Percentiles rank a stretch among this genome's conserved stretches.
phyloP scores from a whole-genome alignment of 2,113 vertebrate genomes.

The Dasyurus viverrinus region DNA sequence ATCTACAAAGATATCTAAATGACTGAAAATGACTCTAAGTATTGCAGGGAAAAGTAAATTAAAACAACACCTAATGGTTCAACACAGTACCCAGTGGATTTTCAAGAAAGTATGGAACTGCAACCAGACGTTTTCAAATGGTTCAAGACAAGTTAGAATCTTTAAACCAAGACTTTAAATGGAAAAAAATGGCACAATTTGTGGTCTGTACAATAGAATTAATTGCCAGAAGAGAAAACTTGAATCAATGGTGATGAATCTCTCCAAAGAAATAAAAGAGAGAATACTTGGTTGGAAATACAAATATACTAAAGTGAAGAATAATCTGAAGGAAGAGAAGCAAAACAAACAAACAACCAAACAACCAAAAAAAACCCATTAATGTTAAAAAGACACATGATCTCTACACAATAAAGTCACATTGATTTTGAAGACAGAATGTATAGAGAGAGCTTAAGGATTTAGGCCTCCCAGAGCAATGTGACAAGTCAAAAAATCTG shows the following conservation, averaged over 20 bases:
- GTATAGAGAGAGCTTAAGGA: not conserved
- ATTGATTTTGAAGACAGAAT: not conserved
- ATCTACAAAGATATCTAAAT: not conserved
- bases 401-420: not conserved
- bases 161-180: not conserved
- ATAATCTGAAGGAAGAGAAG: not conserved
- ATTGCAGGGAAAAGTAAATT: not conserved
- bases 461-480: not conserved
- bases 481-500: not conserved
- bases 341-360: too few relatives aligned
- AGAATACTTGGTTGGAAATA: not conserved
- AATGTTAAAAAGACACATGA: not conserved
- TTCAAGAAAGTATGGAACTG: not conserved
- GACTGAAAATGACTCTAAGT: not conserved
- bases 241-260: not conserved
- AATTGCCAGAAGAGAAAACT: not conserved
- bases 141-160: not conserved
- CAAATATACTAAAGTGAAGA: not conserved
- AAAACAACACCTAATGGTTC: not conserved
- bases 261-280: not conserved
- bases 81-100: not conserved
- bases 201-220: not conserved
- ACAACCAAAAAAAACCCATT: not conserved
- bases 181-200: not conserved
- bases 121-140: not conserved